Evolutionary conservation across 2,888 invertebrate species (phyloP).

Genomic region (Andricus curvator): DNA sequence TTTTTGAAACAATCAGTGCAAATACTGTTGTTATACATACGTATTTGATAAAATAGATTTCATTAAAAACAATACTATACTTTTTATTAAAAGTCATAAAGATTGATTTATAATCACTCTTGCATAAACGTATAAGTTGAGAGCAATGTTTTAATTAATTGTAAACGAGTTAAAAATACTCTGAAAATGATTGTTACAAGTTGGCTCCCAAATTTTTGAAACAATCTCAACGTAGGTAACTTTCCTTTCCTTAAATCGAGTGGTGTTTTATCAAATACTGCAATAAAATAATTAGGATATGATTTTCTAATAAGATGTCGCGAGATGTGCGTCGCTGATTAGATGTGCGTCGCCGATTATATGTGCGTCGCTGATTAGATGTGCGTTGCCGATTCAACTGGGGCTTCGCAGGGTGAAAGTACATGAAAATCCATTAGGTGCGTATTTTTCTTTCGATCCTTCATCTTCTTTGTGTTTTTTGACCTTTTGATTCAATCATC

Average conservation of each 20-base stretch:
- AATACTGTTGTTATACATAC: not conserved
- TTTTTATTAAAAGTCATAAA: not conserved
- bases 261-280: conserved; percentile 1
- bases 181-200: not conserved
- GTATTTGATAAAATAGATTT: conserved; percentile 8
- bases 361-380: too few relatives aligned
- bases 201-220: not conserved
- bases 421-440: too few relatives aligned
- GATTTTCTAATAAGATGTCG: too few relatives aligned
- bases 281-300: not conserved
- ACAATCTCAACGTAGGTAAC: conserved; percentile 23
- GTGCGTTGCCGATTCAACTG: too few relatives aligned
- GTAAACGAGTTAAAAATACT: conserved; percentile 9
- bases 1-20: not conserved
- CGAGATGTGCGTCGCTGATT: not conserved
- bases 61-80: not conserved
- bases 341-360: too few relatives aligned
- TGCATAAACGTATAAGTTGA: not conserved
- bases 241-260: not conserved
- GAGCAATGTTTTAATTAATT: not conserved
- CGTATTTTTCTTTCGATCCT: too few relatives aligned
- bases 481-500: too few relatives aligned
- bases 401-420: too few relatives aligned
- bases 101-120: conserved; percentile 24
- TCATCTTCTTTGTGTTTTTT: too few relatives aligned